A percentile compares a stretch with the other conserved stretches of the same genome.
phyloP scores from a whole-genome alignment of 1,140 invertebrate species.

The Bradynema listronoti region DNA sequence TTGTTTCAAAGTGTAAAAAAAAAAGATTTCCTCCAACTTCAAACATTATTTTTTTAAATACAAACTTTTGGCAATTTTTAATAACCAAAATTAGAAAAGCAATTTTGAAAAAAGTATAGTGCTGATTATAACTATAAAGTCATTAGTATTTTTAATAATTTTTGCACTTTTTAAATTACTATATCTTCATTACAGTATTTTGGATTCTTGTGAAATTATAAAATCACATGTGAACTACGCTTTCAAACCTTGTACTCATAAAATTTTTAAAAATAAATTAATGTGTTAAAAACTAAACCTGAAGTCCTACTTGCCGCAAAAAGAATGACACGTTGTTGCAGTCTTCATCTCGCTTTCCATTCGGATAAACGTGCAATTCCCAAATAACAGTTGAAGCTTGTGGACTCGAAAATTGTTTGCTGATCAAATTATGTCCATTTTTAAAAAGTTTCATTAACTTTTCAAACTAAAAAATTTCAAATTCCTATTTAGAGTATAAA shows the following conservation, averaged over 20 bases:
- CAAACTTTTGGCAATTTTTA: neutral
- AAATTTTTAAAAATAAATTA: neutral
- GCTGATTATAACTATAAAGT: neutral
- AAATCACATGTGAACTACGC: neutral
- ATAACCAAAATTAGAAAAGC: neutral
- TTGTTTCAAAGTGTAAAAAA: neutral
- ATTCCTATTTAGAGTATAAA: too few relatives aligned
- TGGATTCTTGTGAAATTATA: neutral
- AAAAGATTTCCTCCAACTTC: neutral
- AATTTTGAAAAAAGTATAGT: neutral
- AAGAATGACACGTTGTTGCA: conserved; percentile 53
- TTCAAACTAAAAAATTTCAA: conserved; percentile 32
- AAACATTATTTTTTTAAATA: neutral
- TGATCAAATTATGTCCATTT: conserved; percentile 50
- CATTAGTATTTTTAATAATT: conserved; percentile 19
- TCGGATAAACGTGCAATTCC: conserved; percentile 56
- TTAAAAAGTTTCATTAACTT: conserved; percentile 54
- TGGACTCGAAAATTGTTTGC: conserved; percentile 3
- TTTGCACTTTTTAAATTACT: conserved; percentile 56
- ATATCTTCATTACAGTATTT: conserved; percentile 37
- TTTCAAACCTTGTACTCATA: neutral
- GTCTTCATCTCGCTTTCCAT: conserved; percentile 56
- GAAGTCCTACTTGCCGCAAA: conserved; percentile 52
- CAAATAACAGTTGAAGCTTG: conserved; percentile 41
- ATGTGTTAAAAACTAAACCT: conserved; percentile 8